These are phyloP conservation scores for Datnioides undecimradiatus DNA, from an alignment of 2,113 vertebrate species.

Conservation along the genomic window DNA sequence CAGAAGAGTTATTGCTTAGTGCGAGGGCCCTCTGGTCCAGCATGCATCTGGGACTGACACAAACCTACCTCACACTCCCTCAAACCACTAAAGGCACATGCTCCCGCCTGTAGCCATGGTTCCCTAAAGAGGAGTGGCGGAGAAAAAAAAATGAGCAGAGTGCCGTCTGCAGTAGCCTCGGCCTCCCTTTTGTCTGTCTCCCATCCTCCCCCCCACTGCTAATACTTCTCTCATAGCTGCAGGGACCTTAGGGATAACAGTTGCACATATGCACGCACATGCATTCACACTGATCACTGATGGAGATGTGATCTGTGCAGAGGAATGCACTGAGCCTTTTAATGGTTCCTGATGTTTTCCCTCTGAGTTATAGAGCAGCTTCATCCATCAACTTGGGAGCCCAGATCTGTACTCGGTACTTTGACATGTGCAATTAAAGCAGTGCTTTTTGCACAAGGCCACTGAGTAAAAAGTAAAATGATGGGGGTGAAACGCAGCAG, in stretches of 20 bases:
- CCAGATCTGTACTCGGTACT: background rate
- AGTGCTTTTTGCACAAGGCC: conserved; percentile 3
- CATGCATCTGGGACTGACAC: conserved; percentile 46
- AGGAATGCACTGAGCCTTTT: conserved; percentile 38
- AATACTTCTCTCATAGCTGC: conserved; percentile 52
- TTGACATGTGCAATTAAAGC: conserved; percentile 15
- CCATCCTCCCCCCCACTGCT: conserved; percentile 48
- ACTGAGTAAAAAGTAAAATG: conserved; percentile 28
- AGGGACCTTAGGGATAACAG: conserved; percentile 57
- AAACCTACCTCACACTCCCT: conserved; percentile 64
- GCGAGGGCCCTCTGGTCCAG: conserved; percentile 43
- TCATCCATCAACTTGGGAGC: conserved; percentile 18
- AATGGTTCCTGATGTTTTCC: conserved; percentile 31
- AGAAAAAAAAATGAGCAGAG: conserved; percentile 72
- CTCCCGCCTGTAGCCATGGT: conserved; percentile 71
- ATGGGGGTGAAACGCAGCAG: conserved; percentile 36
- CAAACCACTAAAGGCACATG: conserved; percentile 63
- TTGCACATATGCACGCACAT: conserved; percentile 45
- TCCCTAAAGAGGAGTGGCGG: conserved; percentile 61
- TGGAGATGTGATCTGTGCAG: conserved; percentile 18
- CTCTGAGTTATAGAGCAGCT: conserved; percentile 1
- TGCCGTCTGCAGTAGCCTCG: conserved; percentile 58
- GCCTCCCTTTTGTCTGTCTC: conserved; percentile 62
- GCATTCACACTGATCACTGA: conserved; percentile 33
- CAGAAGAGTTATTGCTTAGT: conserved; percentile 55